Evolutionary conservation across 2,888 invertebrate species (phyloP).

Genomic region (Liposcelis brunnea): DNA sequence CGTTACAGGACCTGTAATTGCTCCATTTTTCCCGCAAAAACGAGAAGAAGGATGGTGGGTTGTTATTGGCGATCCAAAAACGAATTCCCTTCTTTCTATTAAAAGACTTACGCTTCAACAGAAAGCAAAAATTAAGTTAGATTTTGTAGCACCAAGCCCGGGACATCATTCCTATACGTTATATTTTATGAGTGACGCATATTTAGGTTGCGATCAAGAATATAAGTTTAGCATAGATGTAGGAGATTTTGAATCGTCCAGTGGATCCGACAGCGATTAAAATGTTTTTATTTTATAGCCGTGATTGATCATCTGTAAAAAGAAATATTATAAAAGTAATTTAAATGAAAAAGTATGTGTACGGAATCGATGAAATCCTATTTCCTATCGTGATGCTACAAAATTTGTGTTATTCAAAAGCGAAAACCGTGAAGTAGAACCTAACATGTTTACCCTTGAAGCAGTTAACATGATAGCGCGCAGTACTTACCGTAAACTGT

Average conservation of each 20-base stretch:
- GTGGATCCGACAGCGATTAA: conserved; percentile 19
- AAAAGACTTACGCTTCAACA: conserved; percentile 90
- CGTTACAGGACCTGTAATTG: conserved; percentile 88
- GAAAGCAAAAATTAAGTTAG: conserved; percentile 66
- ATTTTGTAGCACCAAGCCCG: conserved; percentile 83
- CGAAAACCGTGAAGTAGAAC: too few species aligned
- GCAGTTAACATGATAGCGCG: too few species aligned
- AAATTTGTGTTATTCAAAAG: too few species aligned
- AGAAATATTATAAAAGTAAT: not conserved
- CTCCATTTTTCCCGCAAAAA: conserved; percentile 93
- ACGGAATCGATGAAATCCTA: too few species aligned
- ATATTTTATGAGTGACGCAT: conserved; percentile 99
- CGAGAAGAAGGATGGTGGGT: conserved; percentile 96
- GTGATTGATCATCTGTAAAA: not conserved
- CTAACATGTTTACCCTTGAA: too few species aligned
- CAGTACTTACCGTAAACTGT: too few species aligned
- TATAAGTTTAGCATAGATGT: conserved; percentile 83
- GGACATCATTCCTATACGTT: conserved; percentile 79
- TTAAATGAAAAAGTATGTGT: too few species aligned
- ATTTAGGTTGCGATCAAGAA: conserved; percentile 98
- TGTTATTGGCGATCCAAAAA: conserved; percentile 90
- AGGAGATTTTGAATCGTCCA: conserved; percentile 45
- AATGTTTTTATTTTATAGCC: not conserved
- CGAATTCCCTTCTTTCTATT: conserved; percentile 88
- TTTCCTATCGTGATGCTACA: too few species aligned